Percentiles rank a stretch among this genome's conserved stretches.
Evolutionary conservation across 2,113 vertebrate genomes (phyloP).

Genomic region (Glaucomys volans): DNA sequence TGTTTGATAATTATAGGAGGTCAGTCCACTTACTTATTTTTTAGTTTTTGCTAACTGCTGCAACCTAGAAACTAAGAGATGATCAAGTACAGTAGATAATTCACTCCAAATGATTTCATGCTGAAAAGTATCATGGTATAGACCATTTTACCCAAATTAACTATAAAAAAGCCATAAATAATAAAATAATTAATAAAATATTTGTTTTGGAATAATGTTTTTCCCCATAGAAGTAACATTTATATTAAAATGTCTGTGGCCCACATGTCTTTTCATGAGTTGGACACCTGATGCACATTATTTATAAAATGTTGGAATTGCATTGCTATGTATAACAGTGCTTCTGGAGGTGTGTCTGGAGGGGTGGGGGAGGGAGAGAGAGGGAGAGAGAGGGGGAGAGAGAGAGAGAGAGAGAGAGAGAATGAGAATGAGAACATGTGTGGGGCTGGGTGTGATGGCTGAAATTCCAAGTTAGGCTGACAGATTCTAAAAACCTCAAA

Average conservation of each 20-base stretch:
- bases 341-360: background rate
- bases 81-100: background rate
- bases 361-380: too few species aligned
- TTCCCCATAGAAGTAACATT: background rate
- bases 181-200: background rate
- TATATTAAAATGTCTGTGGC: background rate
- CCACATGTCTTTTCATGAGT: background rate
- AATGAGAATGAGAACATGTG: fast-evolving
- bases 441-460: background rate
- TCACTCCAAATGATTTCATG: background rate
- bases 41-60: background rate
- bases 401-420: too few species aligned
- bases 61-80: conserved; percentile 1
- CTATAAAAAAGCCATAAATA: background rate
- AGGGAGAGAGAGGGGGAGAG: too few species aligned
- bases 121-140: background rate
- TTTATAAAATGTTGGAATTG: background rate
- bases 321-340: background rate
- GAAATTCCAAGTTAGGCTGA: background rate
- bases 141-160: background rate
- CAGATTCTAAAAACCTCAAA: background rate
- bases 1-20: background rate
- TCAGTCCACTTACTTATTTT: background rate
- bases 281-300: background rate
- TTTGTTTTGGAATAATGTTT: background rate